Evolutionary conservation across 2,888 invertebrate species (phyloP), one percentile per base, ranked within the genome.

Genomic region (Euplagia quadripunctaria): DNA sequence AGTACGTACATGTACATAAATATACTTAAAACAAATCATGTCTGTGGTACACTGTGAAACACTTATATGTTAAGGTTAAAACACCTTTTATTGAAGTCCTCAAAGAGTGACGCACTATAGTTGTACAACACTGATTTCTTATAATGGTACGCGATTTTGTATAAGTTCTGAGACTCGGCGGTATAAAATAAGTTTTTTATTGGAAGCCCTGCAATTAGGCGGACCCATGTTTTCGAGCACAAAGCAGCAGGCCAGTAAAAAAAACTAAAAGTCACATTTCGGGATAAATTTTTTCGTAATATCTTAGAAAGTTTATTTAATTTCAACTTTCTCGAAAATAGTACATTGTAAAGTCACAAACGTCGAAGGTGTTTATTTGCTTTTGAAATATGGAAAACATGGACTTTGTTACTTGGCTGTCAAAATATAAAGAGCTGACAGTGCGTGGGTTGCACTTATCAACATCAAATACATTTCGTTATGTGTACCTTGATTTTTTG

Each of bases 401-500:
- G 42, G 61, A 71, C 65, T 77, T 74, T 72, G 68, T 78, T 70
- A 75, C 76, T 74, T 75, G 70, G 74, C 83, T 77, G 83, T 80
- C 83, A 83, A 74, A 83, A 80, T 79, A 79, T 80, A 80, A 86
- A 82, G 79, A 82, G 78, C 74, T 80, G 85, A 85, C 82, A 82
- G 73, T 69, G 81, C 81, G 88, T 87, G 85, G 87, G 86, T 68
- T 73, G 81, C 76, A 82, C 81, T 83, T 80, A 82, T 79, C 79
- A 79, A 78, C 71, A 72, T 76, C 70, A 68, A 77, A 81, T 80
- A 77, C 70, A 74, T 80, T 84, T 75, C 61, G 75, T 81, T 77
- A 58, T 69, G 71, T 67, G 64, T 68, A 64, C 52, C 64, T 71
- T 75, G 74, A 75, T 70, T 84, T 61, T 79, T 68, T 73, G 58